Evolutionary conservation across 2,888 invertebrate species (phyloP), one percentile per base, ranked within the genome.

Genomic region (Xestia c-nigrum): DNA sequence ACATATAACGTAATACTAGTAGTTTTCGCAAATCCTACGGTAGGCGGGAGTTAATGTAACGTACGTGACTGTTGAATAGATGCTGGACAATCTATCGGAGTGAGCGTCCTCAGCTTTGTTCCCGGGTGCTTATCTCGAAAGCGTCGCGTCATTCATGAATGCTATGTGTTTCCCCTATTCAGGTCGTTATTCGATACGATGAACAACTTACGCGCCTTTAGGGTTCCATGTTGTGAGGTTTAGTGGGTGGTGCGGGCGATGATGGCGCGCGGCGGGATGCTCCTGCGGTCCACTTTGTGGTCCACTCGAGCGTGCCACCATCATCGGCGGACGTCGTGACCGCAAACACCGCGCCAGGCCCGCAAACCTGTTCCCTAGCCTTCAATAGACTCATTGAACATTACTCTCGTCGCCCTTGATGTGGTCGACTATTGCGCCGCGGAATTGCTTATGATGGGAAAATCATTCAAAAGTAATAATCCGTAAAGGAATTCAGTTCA

Each of bases 51-150:
- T 92, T 91, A 87, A 85, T 87, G 89, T 86, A 83, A 89, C 90
- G 94, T 92, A 95, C 95, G 95, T 95, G 95, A 94, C 95, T 82
- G 87, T 88, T 94, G 89, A 93, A 94, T 93, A 89, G 92, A 82
- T 79, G 77, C 78, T 87, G 85, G 84, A 83, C 85, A 86, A 90
- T 88, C 88, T 80, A 89, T 83, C 81, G 86, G 80, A 85, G 90
- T 90, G 81, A 90, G 89, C 89, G 80, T 85, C 81, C 87, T 86
- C 88, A 87, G 89, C 90, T 89, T 93, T 91, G 92, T 89, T 88
- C 87, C 85, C 86, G 81, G 82, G 78, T 77, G 90, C 90, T 92
- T 93, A 93, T 93, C 91, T 92, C 87, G 85, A 92, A 93, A 93
- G 82, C 87, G 90, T 87, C 90, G 88, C 90, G 92, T 94, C 93